A percentile compares a stretch with the other conserved stretches of the same genome.
These are phyloP conservation scores for Scaptomyza polygonia DNA, from an alignment of 2,888 invertebrate genomes.

Conservation along the genomic window DNA sequence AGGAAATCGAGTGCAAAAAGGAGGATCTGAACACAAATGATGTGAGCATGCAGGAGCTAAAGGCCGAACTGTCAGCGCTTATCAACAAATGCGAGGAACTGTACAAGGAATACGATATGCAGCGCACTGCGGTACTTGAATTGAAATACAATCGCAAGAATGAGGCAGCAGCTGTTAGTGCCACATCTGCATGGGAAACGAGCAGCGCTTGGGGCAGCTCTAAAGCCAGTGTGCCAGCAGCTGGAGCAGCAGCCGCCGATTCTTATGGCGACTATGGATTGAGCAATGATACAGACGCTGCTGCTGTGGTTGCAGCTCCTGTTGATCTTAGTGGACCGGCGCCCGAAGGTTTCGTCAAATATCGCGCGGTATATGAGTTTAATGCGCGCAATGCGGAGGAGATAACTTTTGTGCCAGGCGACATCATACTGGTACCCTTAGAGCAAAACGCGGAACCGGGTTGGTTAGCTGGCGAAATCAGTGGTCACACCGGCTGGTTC, in stretches of 20 bases:
- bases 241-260: conserved; percentile 69
- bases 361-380: conserved; percentile 97
- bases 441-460: conserved; percentile 97
- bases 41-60: conserved; percentile 90
- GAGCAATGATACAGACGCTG: conserved; percentile 79
- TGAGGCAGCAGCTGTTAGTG: conserved; percentile 64
- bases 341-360: conserved; percentile 87
- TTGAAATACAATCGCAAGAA: conserved; percentile 86
- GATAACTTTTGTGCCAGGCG: conserved; percentile 96
- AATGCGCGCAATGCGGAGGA: conserved; percentile 96
- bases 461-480: conserved; percentile 97
- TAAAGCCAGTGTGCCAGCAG: conserved; percentile 39
- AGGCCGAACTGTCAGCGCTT: conserved; percentile 88
- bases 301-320: conserved; percentile 42
- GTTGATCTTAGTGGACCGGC: conserved; percentile 82
- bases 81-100: conserved; percentile 89
- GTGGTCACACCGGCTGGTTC: conserved; percentile 97
- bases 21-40: conserved; percentile 93
- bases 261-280: conserved; percentile 58
- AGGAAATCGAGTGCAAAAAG: conserved; percentile 91
- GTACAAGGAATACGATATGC: conserved; percentile 89
- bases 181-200: conserved; percentile 86
- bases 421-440: conserved; percentile 90
- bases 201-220: conserved; percentile 49
- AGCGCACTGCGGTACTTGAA: conserved; percentile 86